Base-by-base conservation (phyloP, 2,113 vertebrate species). In the Anolis carolinensis region DNA sequence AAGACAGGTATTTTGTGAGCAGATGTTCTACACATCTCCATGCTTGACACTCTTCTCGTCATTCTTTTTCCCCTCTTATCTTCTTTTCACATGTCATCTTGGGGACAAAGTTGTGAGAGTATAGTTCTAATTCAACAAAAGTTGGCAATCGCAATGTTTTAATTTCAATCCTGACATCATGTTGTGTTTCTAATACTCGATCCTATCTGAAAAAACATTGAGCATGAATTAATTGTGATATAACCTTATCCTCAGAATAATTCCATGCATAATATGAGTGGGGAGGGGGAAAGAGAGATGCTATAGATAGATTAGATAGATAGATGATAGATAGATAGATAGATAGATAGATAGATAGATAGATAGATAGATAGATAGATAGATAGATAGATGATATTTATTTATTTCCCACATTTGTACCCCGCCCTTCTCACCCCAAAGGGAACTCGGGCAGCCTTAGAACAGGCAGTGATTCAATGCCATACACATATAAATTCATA, bases 1-100 rank as follows among this genome's bases (percentile, higher is more conserved):
- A 83, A 44, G 65, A 27, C 27, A 82, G 88, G n/a, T 14, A 87
- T 65, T 81, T 84, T 86, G 34, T 32, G 74, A 92, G 78, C 85
- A 87, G 78, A 75, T 59, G 25, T 87, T 92, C 67, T 75, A 81
- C 14, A 81, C 14, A 34, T 70, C 81, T 87, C 7, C 30, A 73
- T 81, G 63, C 3, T 36, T 52, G 72, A 27, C 81, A 85, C 39
- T 68, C 83, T 16, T 75, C 5, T 65, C 70, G 89, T 52, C 48
- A 86, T 62, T 44, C 59, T 39, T 44, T n/a, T 30, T 25, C 10
- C 34, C 0, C 1, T 0, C 85, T 32, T 23, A 23, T 16, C 34
- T 48, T 39, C 36, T 48, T 39, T n/a, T 59, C 50, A 14, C 14
- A 44, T 23, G 80, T 90, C 34, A n/a, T 52, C 30, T 18, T 9